Conservation (phyloP, 2,113 vertebrate genomes). For the Lucifuga dentata region DNA sequence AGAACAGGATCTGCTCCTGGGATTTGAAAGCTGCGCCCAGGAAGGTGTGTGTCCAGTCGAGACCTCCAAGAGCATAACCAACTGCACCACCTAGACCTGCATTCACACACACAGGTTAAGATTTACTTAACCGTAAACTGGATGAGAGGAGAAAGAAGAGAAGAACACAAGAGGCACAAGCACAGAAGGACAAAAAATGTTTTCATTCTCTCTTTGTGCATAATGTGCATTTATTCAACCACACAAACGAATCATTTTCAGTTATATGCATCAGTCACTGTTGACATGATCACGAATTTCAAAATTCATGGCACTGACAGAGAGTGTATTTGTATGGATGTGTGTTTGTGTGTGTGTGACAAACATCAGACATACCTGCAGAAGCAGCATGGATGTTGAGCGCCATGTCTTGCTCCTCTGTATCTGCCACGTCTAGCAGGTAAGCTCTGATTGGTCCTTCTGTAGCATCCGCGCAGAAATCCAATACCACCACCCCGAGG, state of each 20-base stretch:
- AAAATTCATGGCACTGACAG: too few species aligned
- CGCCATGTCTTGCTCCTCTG: slow-evolving; percentile 97
- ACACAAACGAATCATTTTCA: too few species aligned
- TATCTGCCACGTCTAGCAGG: slow-evolving; percentile 94
- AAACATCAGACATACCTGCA: slow-evolving; percentile 81
- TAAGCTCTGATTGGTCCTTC: slow-evolving; percentile 98
- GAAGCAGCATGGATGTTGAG: slow-evolving; percentile 98
- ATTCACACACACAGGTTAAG: background rate
- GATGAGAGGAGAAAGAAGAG: too few species aligned
- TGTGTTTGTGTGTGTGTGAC: background rate
- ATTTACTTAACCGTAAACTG: too few species aligned
- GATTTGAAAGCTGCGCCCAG: slow-evolving; percentile 88
- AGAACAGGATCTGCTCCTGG: slow-evolving; percentile 96
- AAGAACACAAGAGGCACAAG: too few species aligned
- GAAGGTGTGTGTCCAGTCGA: slow-evolving; percentile 97
- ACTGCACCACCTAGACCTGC: slow-evolving; percentile 94
- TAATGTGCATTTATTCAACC: too few species aligned
- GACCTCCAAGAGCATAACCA: slow-evolving; percentile 94
- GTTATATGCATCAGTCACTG: too few species aligned
- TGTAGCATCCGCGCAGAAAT: slow-evolving; percentile 93
- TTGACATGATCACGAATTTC: too few species aligned
- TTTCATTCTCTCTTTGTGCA: too few species aligned
- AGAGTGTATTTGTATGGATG: slow-evolving; percentile 3
- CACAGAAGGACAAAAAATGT: too few species aligned
- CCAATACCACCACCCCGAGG: slow-evolving; percentile 94